These are phyloP conservation scores for Caenorhabditis sp. DNA, from an alignment of 2,888 invertebrate genomes.

Conservation along the genomic window DNA sequence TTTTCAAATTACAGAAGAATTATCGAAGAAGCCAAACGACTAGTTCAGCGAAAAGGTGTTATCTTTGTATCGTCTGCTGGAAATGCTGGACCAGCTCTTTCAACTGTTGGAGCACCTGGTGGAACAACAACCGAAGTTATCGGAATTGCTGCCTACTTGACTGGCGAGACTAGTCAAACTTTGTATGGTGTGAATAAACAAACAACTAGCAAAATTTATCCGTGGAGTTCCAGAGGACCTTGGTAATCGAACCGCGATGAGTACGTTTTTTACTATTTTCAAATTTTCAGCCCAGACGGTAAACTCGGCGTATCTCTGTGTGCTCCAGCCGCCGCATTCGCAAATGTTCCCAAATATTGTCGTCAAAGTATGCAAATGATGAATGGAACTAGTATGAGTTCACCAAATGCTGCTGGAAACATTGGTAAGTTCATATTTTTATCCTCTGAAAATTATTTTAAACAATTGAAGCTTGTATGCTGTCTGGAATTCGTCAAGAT, in stretches of 20 bases:
- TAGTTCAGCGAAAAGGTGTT: conserved; percentile 87
- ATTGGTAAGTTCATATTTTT: too few species aligned
- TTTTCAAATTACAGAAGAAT: too few species aligned
- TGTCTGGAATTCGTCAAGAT: conserved; percentile 83
- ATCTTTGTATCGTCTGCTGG: conserved; percentile 93
- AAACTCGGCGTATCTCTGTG: conserved; percentile 86
- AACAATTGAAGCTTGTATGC: too few species aligned
- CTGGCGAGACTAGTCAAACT: conserved; percentile 95
- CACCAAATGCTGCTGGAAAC: conserved; percentile 93
- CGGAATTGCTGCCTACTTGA: conserved; percentile 92
- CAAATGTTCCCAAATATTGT: conserved; percentile 90
- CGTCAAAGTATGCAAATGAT: conserved; percentile 83
- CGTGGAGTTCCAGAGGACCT: conserved; percentile 76
- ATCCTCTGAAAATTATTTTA: too few species aligned
- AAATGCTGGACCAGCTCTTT: conserved; percentile 90
- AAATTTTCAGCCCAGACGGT: conserved; percentile 80
- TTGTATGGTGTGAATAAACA: conserved; percentile 73
- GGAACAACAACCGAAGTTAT: conserved; percentile 63
- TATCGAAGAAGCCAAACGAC: conserved; percentile 76
- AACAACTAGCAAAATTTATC: conserved; percentile 84
- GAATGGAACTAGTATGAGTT: conserved; percentile 98
- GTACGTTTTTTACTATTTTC: too few species aligned
- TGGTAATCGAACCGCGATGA: too few species aligned
- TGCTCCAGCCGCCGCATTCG: conserved; percentile 93
- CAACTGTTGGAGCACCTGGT: conserved; percentile 82